Evolutionary conservation across 2,888 invertebrate genomes (phyloP).

Genomic region (Arctia plantaginis): DNA sequence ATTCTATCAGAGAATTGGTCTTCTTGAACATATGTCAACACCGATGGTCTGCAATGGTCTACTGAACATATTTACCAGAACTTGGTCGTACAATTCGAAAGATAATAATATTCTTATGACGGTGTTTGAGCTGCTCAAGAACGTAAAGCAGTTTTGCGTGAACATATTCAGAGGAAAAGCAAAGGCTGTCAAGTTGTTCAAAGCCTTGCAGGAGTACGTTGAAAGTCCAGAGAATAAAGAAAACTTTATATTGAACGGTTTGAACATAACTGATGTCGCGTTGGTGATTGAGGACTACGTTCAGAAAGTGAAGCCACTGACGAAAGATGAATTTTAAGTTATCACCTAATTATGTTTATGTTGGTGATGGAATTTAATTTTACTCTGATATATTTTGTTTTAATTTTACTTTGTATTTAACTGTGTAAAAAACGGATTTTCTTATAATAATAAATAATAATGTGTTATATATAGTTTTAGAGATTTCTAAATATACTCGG

Average conservation of each 20-base stretch:
- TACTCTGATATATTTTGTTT: background rate
- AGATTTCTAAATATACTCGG: too few relatives aligned
- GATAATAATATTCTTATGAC: slow-evolving; percentile 55
- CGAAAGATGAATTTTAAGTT: slow-evolving; percentile 68
- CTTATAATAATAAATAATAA: too few relatives aligned
- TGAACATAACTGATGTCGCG: slow-evolving; percentile 58
- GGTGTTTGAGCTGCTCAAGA: slow-evolving; percentile 64
- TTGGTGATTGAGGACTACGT: slow-evolving; percentile 62
- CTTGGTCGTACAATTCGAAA: slow-evolving; percentile 54
- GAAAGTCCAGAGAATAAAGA: slow-evolving; percentile 49
- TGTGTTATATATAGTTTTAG: too few relatives aligned
- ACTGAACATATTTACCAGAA: slow-evolving; percentile 62
- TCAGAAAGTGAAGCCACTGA: slow-evolving; percentile 47
- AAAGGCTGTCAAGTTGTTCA: slow-evolving; percentile 60
- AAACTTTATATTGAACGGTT: slow-evolving; percentile 43
- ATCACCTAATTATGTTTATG: background rate
- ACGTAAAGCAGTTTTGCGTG: slow-evolving; percentile 67
- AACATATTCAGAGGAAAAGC: slow-evolving; percentile 57
- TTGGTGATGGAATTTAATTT: background rate
- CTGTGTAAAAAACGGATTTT: background rate
- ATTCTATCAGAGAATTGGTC: slow-evolving; percentile 70
- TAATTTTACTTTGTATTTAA: background rate
- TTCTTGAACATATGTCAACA: slow-evolving; percentile 69
- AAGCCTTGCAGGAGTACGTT: slow-evolving; percentile 55
- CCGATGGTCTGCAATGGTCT: slow-evolving; percentile 69